These are phyloP conservation scores for Eulemur macaco DNA, from an alignment of 2,113 vertebrate genomes.

Conservation along the genomic window DNA sequence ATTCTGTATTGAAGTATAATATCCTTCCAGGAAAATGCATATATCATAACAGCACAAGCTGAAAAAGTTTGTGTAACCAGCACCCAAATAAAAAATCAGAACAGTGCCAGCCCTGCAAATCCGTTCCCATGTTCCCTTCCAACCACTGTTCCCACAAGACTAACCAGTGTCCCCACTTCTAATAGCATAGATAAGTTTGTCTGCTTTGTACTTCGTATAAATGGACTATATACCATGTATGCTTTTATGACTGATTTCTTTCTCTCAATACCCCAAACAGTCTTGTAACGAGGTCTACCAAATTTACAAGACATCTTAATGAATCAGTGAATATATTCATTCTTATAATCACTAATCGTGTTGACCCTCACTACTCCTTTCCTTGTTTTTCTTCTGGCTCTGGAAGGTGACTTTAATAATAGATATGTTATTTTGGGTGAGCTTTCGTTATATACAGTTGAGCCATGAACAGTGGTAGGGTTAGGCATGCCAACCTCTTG, in stretches of 20 bases:
- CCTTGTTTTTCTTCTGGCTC: background rate
- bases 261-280: background rate
- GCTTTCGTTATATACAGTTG: background rate
- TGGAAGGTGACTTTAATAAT: background rate
- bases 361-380: background rate
- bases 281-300: background rate
- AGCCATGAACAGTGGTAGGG: background rate
- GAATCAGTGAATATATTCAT: background rate
- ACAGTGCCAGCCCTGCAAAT: background rate
- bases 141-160: rapidly evolving
- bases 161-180: background rate
- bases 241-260: background rate
- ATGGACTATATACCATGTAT: background rate
- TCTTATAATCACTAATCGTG: background rate
- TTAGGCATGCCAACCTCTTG: background rate
- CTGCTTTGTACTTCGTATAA: background rate
- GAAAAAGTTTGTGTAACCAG: background rate
- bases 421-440: background rate
- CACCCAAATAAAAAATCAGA: background rate
- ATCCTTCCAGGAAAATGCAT: background rate
- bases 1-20: background rate
- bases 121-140: background rate
- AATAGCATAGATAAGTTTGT: background rate
- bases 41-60: background rate
- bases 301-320: background rate